Conservation (phyloP, 1,140 invertebrate species). For the Chrysopa pallens region DNA sequence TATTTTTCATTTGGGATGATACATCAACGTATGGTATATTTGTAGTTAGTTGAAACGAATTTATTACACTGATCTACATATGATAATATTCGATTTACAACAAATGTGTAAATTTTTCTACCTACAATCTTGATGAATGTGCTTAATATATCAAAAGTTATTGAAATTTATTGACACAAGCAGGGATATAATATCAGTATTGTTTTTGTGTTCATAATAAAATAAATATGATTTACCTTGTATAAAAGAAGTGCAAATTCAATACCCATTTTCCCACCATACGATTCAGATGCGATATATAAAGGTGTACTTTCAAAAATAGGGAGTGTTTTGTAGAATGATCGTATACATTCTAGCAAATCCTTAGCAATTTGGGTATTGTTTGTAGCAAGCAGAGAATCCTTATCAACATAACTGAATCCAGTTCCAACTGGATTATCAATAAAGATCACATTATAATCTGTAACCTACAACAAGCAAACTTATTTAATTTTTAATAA, state of each 20-base stretch:
- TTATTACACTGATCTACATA: too few relatives aligned
- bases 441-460: conserved; percentile 67
- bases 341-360: conserved; percentile 47
- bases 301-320: conserved; percentile 50
- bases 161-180: too few relatives aligned
- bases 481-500: too few relatives aligned
- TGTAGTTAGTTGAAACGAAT: too few relatives aligned
- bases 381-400: conserved; percentile 32
- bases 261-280: conserved; percentile 78
- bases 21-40: too few relatives aligned
- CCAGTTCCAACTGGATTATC: conserved; percentile 84
- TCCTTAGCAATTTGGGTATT: conserved; percentile 63
- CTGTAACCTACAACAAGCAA: conserved; percentile 38
- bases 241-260: conserved; percentile 47
- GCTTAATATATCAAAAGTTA: background rate
- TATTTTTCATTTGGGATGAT: too few relatives aligned
- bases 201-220: conserved; percentile 1
- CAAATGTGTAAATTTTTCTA: too few relatives aligned
- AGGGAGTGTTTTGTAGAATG: conserved; percentile 39
- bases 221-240: conserved; percentile 26
- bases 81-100: too few relatives aligned
- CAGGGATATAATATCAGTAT: too few relatives aligned
- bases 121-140: background rate
- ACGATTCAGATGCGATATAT: conserved; percentile 72
- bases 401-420: conserved; percentile 59